Evolutionary conservation across 2,888 invertebrate genomes (phyloP).

Genomic region (Beris morrisii): DNA sequence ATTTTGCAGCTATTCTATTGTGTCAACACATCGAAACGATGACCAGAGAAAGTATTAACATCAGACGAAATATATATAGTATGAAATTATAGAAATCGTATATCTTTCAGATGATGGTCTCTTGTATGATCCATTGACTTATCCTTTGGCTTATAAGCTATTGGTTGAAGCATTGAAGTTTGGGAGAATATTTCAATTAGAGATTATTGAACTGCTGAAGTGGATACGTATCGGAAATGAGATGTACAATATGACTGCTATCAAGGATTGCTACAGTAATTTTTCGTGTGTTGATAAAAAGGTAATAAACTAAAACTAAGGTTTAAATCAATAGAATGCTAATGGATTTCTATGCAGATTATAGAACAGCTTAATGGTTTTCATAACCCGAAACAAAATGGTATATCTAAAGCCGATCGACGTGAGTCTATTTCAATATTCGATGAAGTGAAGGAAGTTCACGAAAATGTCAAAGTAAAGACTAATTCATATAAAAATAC

Average conservation of each 20-base stretch:
- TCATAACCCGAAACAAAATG: background rate
- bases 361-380: background rate
- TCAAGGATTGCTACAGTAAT: constrained; percentile 44
- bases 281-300: constrained; percentile 46
- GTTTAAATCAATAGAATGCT: too few relatives aligned
- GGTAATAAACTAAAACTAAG: constrained; percentile 33
- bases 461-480: constrained; percentile 41
- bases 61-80: background rate
- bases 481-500: background rate
- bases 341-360: constrained; percentile 1
- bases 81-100: background rate
- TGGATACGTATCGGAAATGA: constrained; percentile 49
- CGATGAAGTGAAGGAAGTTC: constrained; percentile 44
- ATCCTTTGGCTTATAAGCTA: constrained; percentile 49
- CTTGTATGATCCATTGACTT: constrained; percentile 47
- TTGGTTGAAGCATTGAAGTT: constrained; percentile 44
- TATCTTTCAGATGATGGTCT: background rate
- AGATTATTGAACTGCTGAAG: constrained; percentile 49
- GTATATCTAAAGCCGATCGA: constrained; percentile 38
- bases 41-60: background rate
- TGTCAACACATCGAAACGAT: constrained; percentile 48
- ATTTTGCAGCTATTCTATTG: constrained; percentile 49
- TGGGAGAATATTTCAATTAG: constrained; percentile 43
- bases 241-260: constrained; percentile 45
- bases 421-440: constrained; percentile 53